Evolutionary conservation across 2,113 vertebrate species (phyloP), one percentile per base, ranked within the genome.

Genomic region (Nanorana parkeri): DNA sequence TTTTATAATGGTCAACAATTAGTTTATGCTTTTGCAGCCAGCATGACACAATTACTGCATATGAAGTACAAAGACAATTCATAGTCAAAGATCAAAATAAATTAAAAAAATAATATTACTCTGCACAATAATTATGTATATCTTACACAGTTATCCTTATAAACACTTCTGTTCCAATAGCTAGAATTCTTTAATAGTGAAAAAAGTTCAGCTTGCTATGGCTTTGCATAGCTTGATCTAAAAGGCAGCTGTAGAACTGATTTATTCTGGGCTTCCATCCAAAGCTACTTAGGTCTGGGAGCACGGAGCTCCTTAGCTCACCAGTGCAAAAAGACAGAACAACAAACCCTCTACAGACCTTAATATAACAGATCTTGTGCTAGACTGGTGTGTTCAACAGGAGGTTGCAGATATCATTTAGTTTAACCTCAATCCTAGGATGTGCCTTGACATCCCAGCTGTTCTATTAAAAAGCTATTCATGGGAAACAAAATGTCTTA

Each of bases 211-310:
- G 55, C 10, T 28, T 68, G 63, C 36, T 26, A n/a, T 23, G 65
- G 4, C 28, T 16, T 51, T 32, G 24, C 24, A 10, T 17, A 28
- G 23, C 24, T 19, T 72, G 36, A 54, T 72, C 56, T 28, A 7
- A 64, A 47, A 80, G 28, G 7, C 4, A 63, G 56, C 68, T 32
- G 47, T 17, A 36, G 32, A 36, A 36, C 32, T 36, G 32, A 72
- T 79, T 58, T n/a, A 81, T 73, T 52, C 78, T 81, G 68, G 78
- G 78, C 36, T 81, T 15, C 6, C 16, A 21, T 64, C 68, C 68
- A 81, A 64, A 64, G 68, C 58, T 65, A 72, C 68, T 81, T 21
- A 23, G 26, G 20, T 28, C 55, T 54, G 58, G 10, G 26, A 32
- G 20, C 55, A 63, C 20, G 24, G 15, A 68, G 77, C 20, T 58